Conservation (phyloP, 2,888 invertebrate genomes). For the Mycalesis mineus region DNA sequence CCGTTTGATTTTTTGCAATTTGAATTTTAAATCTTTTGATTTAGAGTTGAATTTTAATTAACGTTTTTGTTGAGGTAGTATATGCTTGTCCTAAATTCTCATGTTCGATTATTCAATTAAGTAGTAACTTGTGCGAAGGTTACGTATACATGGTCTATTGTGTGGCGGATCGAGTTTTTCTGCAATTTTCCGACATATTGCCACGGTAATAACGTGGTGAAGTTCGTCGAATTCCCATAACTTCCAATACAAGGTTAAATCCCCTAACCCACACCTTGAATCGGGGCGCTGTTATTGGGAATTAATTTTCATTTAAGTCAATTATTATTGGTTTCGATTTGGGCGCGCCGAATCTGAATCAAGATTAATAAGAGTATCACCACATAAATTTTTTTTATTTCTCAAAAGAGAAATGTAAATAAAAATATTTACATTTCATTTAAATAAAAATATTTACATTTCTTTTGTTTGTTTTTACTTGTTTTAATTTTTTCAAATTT, state of each 20-base stretch:
- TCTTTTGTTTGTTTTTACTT: no score
- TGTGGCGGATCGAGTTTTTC: slow-evolving; percentile 30
- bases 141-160: slow-evolving; percentile 30
- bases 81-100: slow-evolving; percentile 42
- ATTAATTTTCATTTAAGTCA: neutral
- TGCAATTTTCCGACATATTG: slow-evolving; percentile 35
- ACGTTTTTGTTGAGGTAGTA: slow-evolving; percentile 19
- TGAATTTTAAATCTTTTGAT: slow-evolving; percentile 15
- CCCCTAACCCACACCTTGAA: slow-evolving; percentile 22
- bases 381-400: no score
- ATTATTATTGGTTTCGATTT: neutral
- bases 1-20: slow-evolving; percentile 13
- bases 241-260: slow-evolving; percentile 14
- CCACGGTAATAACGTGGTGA: slow-evolving; percentile 30
- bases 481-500: no score
- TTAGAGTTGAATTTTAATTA: slow-evolving; percentile 27
- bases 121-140: slow-evolving; percentile 32
- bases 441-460: no score
- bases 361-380: neutral
- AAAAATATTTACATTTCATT: no score
- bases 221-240: slow-evolving; percentile 18
- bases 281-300: neutral
- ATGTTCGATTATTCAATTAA: slow-evolving; percentile 44
- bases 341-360: neutral
- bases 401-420: no score